These are phyloP conservation scores for Epinephelus coioides DNA, from an alignment of 2,797 vertebrate genomes.

Conservation along the genomic window DNA sequence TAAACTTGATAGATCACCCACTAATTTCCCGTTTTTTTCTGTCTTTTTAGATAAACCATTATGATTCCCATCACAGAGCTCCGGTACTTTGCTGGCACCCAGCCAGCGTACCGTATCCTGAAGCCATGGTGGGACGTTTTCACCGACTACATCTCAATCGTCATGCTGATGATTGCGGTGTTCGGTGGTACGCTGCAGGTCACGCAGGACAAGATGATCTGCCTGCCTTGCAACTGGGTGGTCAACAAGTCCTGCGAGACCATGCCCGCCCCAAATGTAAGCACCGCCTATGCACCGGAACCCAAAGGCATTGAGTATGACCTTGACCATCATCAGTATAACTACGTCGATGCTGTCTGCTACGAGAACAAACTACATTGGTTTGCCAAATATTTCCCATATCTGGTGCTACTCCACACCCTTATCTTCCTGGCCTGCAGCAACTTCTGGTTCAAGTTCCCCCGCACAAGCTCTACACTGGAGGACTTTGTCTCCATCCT, in stretches of 20 bases:
- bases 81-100: slow-evolving; percentile 97
- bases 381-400: slow-evolving; percentile 99
- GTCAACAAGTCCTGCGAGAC: slow-evolving; percentile 89
- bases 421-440: slow-evolving; percentile 97
- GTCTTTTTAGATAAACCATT: slow-evolving; percentile 91
- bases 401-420: slow-evolving; percentile 97
- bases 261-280: slow-evolving; percentile 75
- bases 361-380: slow-evolving; percentile 98
- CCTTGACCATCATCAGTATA: slow-evolving; percentile 98
- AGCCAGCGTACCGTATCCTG: slow-evolving; percentile 97
- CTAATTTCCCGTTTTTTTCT: slow-evolving; percentile 29
- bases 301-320: slow-evolving; percentile 95
- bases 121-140: slow-evolving; percentile 99
- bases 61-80: slow-evolving; percentile 99
- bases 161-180: slow-evolving; percentile 99
- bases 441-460: slow-evolving; percentile 99
- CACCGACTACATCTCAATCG: slow-evolving; percentile 97
- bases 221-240: slow-evolving; percentile 98
- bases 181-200: slow-evolving; percentile 97
- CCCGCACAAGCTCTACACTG: slow-evolving; percentile 97
- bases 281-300: slow-evolving; percentile 71
- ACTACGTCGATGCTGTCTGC: slow-evolving; percentile 97
- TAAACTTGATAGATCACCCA: not conserved
- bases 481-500: slow-evolving; percentile 99
- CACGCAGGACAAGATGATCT: slow-evolving; percentile 99